Base-by-base conservation (phyloP, 1,140 invertebrate species). In the Polypedilum vanderplanki region DNA sequence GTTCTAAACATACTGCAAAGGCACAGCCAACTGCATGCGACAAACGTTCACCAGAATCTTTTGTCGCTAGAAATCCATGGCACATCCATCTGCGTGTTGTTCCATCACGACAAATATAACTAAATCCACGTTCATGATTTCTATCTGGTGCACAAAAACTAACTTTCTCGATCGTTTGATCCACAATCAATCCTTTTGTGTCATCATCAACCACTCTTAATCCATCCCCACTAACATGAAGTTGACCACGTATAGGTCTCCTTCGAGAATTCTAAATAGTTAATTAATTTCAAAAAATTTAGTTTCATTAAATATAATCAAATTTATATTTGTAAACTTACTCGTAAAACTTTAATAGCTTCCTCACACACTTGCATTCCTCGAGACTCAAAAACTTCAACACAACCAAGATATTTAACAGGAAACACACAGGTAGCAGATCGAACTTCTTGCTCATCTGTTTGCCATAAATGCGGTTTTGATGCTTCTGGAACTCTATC, bases 361-460 rank as follows among this genome's bases (percentile, higher is more conserved):
- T 98, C 96, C 84, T 99, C 98, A 86, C 98, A 99, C 46, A 99
- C 95, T 85, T 98, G 94, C 96, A 99, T 99, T 18, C 98, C 98
- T 80, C 98, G 88, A 0, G 97, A 99, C 84, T 99, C 98, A 84
- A 96, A 99, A 2, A 99, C 98, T 86, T 99, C 98, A 0, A 98
- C 95, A 85, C 96, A 98, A 77, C 98, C 98, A 79, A 99, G 85
- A 87, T 99, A 99, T 90, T 99, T 97, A 77, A 99, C 98, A 79
- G 93, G 90, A 85, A 99, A 99, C 80, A 90, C 93, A 86, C 98
- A 99, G 24, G 94, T 98, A 78, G 96, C 97, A 17, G 93, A 91
- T 57, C 97, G 86, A 1, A 99, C 98, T 73, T 95, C 94, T 67
- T 90, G 90, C 83, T 99, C 98, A 83, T 99, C 98, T n/a, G 95